phyloP scores from a whole-genome alignment of 2,113 vertebrate species.

The Paradisaea rubra region DNA sequence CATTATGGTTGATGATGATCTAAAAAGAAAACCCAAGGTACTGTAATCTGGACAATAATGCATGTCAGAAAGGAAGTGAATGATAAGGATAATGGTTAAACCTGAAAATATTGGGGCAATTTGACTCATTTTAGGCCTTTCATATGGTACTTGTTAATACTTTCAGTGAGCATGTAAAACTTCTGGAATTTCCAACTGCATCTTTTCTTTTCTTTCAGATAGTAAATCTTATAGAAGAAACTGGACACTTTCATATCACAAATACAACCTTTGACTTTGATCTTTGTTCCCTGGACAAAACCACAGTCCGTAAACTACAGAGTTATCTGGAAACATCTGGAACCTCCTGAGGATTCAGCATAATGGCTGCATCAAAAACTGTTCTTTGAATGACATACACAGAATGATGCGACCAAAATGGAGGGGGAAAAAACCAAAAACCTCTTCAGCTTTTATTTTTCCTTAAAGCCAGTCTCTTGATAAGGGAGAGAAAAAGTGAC shows the following conservation, averaged over 20 bases:
- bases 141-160: background rate
- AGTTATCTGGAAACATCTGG: constrained; percentile 94
- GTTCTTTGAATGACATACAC: constrained; percentile 67
- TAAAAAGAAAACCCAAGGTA: rapidly evolving
- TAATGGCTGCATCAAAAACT: constrained; percentile 72
- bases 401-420: constrained; percentile 70
- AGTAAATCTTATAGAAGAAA: constrained; percentile 98
- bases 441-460: constrained; percentile 73
- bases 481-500: constrained; percentile 66
- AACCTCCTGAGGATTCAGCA: constrained; percentile 80
- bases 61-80: background rate
- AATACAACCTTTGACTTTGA: constrained; percentile 99
- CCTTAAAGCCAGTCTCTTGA: constrained; percentile 74
- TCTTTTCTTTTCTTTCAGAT: constrained; percentile 77
- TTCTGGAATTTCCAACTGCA: background rate
- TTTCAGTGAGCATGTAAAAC: background rate
- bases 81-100: background rate
- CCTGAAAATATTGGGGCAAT: background rate
- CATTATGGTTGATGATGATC: background rate
- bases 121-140: background rate
- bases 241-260: constrained; percentile 98
- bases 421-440: constrained; percentile 10
- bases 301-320: constrained; percentile 95
- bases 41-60: background rate
- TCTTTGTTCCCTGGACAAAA: constrained; percentile 96